These are phyloP conservation scores for Cavia aperea DNA, from an alignment of 2,113 vertebrate species.

Conservation along the genomic window DNA sequence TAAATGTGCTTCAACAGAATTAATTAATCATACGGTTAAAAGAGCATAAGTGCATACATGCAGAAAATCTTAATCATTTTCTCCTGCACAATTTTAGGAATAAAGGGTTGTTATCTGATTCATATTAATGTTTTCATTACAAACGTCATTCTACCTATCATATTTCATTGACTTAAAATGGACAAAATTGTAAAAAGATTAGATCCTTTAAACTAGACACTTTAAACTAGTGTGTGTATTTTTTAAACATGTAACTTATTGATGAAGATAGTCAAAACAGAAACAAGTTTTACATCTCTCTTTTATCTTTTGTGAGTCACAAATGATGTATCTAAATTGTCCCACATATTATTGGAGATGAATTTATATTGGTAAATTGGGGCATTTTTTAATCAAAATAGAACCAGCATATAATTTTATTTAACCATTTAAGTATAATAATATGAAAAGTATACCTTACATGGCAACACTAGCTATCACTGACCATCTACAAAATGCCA, in stretches of 20 bases:
- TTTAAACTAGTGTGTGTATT: background rate
- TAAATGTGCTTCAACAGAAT: background rate
- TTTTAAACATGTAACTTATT: background rate
- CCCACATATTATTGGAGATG: background rate
- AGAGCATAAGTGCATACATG: background rate
- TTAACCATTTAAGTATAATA: background rate
- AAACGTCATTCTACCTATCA: background rate
- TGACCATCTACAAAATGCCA: background rate
- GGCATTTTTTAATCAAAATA: background rate
- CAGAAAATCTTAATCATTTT: background rate
- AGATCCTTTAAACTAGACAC: background rate
- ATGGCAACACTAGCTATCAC: background rate
- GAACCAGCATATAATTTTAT: background rate
- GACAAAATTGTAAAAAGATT: background rate
- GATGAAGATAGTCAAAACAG: background rate
- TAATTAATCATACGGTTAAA: background rate
- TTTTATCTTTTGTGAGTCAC: background rate
- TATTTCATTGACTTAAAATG: background rate
- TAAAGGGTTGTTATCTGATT: background rate
- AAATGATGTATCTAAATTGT: background rate
- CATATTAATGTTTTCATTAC: conserved; percentile 1
- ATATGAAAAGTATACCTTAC: background rate
- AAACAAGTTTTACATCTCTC: background rate
- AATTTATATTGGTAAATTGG: background rate
- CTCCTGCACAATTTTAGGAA: background rate